These are phyloP conservation scores for Clavelina lepadiformis DNA, from an alignment of 23 tunicate species.

Conservation along the genomic window DNA sequence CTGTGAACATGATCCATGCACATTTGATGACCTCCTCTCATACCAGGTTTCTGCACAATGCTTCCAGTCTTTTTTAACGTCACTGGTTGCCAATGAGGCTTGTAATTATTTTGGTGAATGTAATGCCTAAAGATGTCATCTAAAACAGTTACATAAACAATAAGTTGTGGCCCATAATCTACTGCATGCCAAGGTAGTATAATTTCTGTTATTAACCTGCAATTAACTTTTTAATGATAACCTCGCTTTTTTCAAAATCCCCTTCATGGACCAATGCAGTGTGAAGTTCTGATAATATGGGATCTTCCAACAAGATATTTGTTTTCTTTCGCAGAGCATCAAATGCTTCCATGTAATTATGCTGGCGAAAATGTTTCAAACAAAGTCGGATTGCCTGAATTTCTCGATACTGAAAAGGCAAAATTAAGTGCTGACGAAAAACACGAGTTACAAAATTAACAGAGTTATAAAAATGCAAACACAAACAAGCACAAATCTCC, in stretches of 20 bases:
- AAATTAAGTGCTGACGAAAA: too few species aligned
- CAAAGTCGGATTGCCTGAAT: conserved; percentile 59
- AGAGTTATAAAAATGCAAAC: too few species aligned
- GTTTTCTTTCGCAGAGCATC: conserved; percentile 61
- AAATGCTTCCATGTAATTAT: conserved; percentile 76
- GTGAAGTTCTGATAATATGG: conserved; percentile 52
- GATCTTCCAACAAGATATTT: conserved; percentile 52
- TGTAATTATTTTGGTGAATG: conserved; percentile 50
- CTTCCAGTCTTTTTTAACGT: background rate
- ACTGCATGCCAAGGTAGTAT: background rate
- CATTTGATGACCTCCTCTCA: conserved; percentile 93
- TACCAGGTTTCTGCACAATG: conserved; percentile 36
- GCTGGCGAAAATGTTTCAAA: conserved; percentile 82
- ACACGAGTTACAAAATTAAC: too few species aligned
- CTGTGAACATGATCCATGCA: conserved; percentile 68
- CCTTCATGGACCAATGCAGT: conserved; percentile 49
- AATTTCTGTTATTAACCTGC: conserved; percentile 15
- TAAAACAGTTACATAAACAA: conserved; percentile 4
- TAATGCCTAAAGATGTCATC: conserved; percentile 54
- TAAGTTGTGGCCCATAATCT: background rate
- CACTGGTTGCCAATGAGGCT: conserved; percentile 42
- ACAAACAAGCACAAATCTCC: too few species aligned
- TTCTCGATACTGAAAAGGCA: conserved; percentile 48
- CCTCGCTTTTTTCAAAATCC: conserved; percentile 56
- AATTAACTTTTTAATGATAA: conserved; percentile 47